phyloP scores from a whole-genome alignment of 2,888 invertebrate species.

The Oeneis ivallda region DNA sequence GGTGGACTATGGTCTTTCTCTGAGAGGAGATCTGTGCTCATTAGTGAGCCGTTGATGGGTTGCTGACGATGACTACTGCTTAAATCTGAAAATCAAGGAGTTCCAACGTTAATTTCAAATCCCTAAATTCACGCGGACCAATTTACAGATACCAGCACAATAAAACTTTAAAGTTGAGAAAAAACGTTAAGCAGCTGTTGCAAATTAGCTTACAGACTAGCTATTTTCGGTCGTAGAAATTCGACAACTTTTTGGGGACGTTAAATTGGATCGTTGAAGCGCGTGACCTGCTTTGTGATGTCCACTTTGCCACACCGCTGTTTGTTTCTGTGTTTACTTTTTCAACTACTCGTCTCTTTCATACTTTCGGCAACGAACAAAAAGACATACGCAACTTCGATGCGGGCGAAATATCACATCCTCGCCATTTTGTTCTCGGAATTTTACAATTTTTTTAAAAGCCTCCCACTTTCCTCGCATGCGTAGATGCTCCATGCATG shows the following conservation, averaged over 20 bases:
- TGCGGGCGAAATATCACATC: conserved; percentile 30
- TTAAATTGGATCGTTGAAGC: conserved; percentile 65
- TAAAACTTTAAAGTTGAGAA: conserved; percentile 2
- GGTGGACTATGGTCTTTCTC: too few relatives aligned
- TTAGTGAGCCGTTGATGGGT: too few relatives aligned
- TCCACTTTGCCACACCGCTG: conserved; percentile 49
- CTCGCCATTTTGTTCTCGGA: conserved; percentile 17
- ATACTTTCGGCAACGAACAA: conserved; percentile 35
- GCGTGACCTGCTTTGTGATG: conserved; percentile 66
- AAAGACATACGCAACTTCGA: conserved; percentile 28
- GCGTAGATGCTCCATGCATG: too few relatives aligned
- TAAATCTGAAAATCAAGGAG: too few relatives aligned
- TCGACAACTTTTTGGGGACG: conserved; percentile 65
- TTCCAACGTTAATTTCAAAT: too few relatives aligned
- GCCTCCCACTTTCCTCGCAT: too few relatives aligned
- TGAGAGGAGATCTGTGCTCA: too few relatives aligned
- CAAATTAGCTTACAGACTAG: conserved; percentile 15
- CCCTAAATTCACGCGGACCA: background rate
- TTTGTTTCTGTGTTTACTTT: conserved; percentile 57
- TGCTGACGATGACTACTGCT: too few relatives aligned
- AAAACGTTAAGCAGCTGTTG: background rate
- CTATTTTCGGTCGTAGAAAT: conserved; percentile 47
- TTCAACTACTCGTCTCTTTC: conserved; percentile 43
- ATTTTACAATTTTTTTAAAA: background rate
- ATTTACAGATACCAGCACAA: background rate